Conservation (phyloP, 2,888 invertebrate species). For the Anarsia innoxiella region DNA sequence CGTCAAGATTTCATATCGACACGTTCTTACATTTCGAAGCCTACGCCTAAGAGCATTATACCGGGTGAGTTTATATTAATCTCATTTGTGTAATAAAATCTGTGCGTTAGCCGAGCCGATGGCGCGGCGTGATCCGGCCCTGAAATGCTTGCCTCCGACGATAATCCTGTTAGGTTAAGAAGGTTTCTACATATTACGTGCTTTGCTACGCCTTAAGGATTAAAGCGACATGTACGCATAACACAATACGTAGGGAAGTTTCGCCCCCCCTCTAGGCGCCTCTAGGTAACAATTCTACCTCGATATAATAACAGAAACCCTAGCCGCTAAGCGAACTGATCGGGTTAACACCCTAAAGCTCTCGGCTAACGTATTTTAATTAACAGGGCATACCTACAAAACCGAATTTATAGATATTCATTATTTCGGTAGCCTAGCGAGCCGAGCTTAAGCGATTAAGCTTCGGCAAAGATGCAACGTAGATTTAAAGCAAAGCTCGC, state of each 20-base stretch:
- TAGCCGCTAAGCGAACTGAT: background rate
- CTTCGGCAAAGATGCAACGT: constrained; percentile 67
- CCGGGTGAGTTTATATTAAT: constrained; percentile 60
- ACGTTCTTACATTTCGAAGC: constrained; percentile 5
- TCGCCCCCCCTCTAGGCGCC: constrained; percentile 25
- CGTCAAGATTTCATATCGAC: constrained; percentile 4
- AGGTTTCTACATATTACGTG: constrained; percentile 83
- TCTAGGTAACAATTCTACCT: too few species aligned
- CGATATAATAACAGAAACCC: background rate
- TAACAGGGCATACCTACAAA: constrained; percentile 23
- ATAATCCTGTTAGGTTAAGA: constrained; percentile 84
- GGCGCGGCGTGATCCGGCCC: constrained; percentile 73
- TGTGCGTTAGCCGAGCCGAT: constrained; percentile 63
- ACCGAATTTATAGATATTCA: constrained; percentile 58
- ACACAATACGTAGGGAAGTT: constrained; percentile 45
- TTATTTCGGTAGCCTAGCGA: constrained; percentile 44
- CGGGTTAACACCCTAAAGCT: constrained; percentile 6
- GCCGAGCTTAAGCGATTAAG: constrained; percentile 63
- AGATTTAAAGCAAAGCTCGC: constrained; percentile 65
- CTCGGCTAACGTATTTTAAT: constrained; percentile 10
- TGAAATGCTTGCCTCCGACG: constrained; percentile 77
- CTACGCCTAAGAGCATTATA: constrained; percentile 20
- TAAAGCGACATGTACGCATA: constrained; percentile 70
- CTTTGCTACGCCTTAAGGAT: constrained; percentile 81
- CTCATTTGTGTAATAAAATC: constrained; percentile 75